Evolutionary conservation across 2,888 invertebrate species (phyloP).

Genomic region (Schizaphis graminum): DNA sequence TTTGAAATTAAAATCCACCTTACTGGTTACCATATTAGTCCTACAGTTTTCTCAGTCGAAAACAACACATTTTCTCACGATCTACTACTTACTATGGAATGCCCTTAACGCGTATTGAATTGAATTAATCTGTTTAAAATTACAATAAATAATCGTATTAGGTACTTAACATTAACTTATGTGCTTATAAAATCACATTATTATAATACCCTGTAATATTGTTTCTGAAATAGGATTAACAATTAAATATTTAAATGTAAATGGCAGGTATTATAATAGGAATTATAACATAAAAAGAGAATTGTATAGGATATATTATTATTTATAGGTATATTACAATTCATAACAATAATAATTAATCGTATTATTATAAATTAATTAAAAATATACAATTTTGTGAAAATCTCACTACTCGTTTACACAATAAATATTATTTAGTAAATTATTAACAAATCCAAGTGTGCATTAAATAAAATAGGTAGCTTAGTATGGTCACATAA

Average conservation of each 20-base stretch:
- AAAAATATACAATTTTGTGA: neutral
- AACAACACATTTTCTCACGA: neutral
- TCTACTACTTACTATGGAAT: too few species aligned
- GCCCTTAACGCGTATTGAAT: neutral
- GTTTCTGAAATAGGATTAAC: neutral
- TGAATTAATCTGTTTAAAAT: neutral
- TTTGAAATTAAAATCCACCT: neutral
- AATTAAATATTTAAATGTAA: neutral
- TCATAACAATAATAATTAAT: neutral
- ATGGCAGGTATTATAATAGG: neutral
- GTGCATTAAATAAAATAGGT: neutral
- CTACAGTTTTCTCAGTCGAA: neutral
- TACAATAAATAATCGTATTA: neutral
- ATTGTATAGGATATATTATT: neutral
- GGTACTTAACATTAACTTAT: neutral
- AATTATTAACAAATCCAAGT: neutral
- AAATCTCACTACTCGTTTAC: neutral
- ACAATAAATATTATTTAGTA: neutral
- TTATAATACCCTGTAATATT: neutral
- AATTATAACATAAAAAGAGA: neutral
- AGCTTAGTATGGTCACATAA: neutral
- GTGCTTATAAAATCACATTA: neutral
- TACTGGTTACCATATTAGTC: neutral
- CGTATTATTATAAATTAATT: neutral
- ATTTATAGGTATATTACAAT: neutral